A percentile compares a stretch with the other conserved stretches of the same genome.
Evolutionary conservation across 2,113 vertebrate species (phyloP).

Genomic region (Campylomormyrus tamandua): DNA sequence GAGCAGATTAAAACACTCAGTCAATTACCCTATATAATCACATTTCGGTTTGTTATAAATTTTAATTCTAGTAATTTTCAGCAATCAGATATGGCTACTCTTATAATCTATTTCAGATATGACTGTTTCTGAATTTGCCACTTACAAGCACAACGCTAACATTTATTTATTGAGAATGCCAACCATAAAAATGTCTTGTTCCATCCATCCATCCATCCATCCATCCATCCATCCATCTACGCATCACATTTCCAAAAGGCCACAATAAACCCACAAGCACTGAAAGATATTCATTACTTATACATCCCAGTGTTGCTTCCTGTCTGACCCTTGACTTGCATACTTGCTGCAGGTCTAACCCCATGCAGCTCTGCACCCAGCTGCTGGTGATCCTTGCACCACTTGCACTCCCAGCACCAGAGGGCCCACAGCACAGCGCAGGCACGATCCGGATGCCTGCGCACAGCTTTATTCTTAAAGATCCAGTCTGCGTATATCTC

Average conservation of each 20-base stretch:
- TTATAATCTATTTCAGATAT: constrained; percentile 7
- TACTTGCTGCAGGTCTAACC: neutral
- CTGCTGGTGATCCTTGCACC: neutral
- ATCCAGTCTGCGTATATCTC: neutral
- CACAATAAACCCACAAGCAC: neutral
- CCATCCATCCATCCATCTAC: neutral
- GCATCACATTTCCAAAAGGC: neutral
- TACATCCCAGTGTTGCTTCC: neutral
- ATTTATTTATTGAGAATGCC: constrained; percentile 9
- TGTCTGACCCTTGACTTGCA: neutral
- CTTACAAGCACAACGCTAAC: neutral
- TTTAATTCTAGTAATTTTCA: constrained; percentile 13
- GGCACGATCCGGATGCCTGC: neutral
- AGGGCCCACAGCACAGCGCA: neutral
- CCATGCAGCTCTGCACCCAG: neutral
- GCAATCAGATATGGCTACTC: constrained; percentile 16
- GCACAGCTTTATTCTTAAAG: neutral
- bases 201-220: neutral
- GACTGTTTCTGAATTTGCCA: neutral
- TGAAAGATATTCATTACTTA: neutral
- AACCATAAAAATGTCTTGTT: neutral
- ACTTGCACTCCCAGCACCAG: neutral
- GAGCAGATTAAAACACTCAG: constrained; percentile 17
- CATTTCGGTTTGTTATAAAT: constrained; percentile 4
- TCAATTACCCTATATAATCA: constrained; percentile 14